Conservation (phyloP, 2,888 invertebrate species). For the Lasioglossum leucozonium region DNA sequence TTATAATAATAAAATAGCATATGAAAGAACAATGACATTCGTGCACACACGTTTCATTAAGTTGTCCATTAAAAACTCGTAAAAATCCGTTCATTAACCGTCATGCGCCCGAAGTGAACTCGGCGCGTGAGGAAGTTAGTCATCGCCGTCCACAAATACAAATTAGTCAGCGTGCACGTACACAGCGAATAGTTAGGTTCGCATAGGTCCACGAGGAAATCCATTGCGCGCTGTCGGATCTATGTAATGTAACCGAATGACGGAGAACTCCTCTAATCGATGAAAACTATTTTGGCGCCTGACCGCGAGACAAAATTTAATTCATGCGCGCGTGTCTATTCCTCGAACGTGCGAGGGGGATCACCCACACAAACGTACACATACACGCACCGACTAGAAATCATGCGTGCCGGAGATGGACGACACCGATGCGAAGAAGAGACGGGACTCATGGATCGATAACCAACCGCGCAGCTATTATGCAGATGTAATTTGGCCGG, state of each 20-base stretch:
- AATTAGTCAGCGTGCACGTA: neutral
- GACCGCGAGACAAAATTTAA: constrained; percentile 68
- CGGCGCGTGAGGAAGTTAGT: neutral
- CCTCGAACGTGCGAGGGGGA: constrained; percentile 28
- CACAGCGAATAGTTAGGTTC: constrained; percentile 37
- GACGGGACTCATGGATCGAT: constrained; percentile 79
- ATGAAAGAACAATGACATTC: too few species aligned
- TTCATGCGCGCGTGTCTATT: constrained; percentile 62
- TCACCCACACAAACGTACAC: neutral
- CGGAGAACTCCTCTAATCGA: constrained; percentile 67
- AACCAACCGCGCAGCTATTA: constrained; percentile 79
- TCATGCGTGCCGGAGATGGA: constrained; percentile 67
- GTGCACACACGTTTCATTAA: neutral
- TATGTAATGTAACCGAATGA: constrained; percentile 53
- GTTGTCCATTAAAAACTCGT: neutral
- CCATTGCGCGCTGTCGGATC: constrained; percentile 55
- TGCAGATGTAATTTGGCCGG: constrained; percentile 82
- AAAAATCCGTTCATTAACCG: neutral
- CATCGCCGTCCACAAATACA: neutral
- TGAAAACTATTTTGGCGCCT: constrained; percentile 68
- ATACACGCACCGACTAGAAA: constrained; percentile 39
- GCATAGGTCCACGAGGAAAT: constrained; percentile 59
- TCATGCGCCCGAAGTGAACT: too few species aligned
- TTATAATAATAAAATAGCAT: too few species aligned
- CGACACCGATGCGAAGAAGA: constrained; percentile 76